These are phyloP conservation scores for Litoditis marina DNA, from an alignment of 2,888 invertebrate genomes.

Conservation along the genomic window DNA sequence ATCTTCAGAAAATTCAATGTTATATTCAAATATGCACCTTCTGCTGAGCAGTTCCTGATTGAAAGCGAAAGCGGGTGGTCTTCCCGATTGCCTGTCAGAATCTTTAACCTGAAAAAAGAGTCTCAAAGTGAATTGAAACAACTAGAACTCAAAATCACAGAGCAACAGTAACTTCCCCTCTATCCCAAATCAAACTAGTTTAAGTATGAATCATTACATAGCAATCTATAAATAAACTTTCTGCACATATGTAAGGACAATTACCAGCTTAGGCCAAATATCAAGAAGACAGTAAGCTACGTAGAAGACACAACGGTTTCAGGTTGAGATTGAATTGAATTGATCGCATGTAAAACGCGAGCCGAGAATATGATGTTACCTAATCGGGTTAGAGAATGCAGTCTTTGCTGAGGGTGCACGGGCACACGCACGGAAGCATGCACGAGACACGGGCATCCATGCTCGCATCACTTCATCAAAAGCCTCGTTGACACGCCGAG, in stretches of 20 bases:
- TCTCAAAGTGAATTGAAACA: neutral
- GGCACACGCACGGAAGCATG: conserved; percentile 48
- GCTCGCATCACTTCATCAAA: conserved; percentile 56
- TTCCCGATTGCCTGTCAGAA: conserved; percentile 25
- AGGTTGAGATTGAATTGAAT: too few relatives aligned
- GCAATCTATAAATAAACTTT: too few relatives aligned
- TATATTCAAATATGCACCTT: conserved; percentile 2
- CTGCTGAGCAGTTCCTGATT: conserved; percentile 20
- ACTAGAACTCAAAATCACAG: too few relatives aligned
- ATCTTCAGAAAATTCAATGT: neutral
- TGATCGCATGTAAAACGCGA: neutral
- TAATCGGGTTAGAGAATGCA: conserved; percentile 24
- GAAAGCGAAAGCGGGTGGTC: conserved; percentile 26
- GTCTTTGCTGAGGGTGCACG: conserved; percentile 34
- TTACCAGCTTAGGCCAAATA: too few relatives aligned
- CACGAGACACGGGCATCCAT: conserved; percentile 56
- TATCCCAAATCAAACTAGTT: too few relatives aligned
- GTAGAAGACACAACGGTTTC: too few relatives aligned
- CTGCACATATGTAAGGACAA: too few relatives aligned
- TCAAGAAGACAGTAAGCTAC: too few relatives aligned
- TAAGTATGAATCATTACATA: too few relatives aligned
- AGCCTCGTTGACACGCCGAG: conserved; percentile 50
- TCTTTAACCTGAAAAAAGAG: conserved; percentile 15
- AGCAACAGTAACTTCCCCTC: too few relatives aligned
- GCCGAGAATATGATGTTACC: conserved; percentile 1